phyloP scores from a whole-genome alignment of 2,113 vertebrate genomes.

The Alethe diademata region DNA sequence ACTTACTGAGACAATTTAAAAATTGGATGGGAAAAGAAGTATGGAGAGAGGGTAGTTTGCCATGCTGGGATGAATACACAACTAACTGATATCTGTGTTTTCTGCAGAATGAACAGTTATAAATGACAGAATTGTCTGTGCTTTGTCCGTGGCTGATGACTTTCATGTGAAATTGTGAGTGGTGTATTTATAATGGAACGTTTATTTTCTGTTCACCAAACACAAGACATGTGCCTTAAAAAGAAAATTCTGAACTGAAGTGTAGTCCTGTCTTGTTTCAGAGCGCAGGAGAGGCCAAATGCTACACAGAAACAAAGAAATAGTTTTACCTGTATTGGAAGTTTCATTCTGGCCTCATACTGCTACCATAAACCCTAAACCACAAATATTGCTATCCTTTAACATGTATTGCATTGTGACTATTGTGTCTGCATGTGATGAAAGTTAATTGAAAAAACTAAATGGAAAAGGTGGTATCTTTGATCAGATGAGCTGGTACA shows the following conservation, averaged over 20 bases:
- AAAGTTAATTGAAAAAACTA: conserved; percentile 31
- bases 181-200: not conserved
- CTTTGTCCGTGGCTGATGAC: not conserved
- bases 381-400: not conserved
- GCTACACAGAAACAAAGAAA: not conserved
- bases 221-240: not conserved
- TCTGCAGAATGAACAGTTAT: not conserved
- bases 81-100: not conserved
- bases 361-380: not conserved
- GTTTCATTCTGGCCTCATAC: not conserved
- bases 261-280: not conserved
- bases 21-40: not conserved
- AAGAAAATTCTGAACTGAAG: not conserved
- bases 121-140: not conserved
- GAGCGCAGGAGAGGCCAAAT: not conserved
- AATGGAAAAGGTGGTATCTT: not conserved
- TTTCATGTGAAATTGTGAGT: not conserved
- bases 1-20: not conserved
- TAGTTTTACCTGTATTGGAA: not conserved
- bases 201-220: not conserved
- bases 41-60: not conserved
- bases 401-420: not conserved
- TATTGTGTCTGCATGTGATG: not conserved
- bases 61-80: not conserved
- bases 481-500: conserved; percentile 5